Percentiles rank a stretch among this genome's conserved stretches.
phyloP scores from a whole-genome alignment of 1,140 invertebrate species.

The Lepidostoma basale region DNA sequence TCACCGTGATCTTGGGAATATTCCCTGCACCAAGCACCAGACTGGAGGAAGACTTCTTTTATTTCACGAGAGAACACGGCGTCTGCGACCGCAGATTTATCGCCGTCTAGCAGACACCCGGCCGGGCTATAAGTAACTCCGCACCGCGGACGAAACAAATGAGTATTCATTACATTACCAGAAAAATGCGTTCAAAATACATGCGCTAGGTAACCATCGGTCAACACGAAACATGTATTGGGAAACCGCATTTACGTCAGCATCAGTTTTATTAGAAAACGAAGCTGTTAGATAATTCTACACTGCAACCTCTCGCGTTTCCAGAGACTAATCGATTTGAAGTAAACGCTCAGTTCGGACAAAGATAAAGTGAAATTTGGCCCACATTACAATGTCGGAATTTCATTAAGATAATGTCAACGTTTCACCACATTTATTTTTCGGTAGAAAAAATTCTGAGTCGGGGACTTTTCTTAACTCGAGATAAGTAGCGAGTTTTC shows the following conservation, averaged over 20 bases:
- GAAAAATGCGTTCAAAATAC: constrained; percentile 9
- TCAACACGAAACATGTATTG: too few species aligned
- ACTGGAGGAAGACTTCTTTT: constrained; percentile 25
- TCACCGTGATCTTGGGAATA: too few species aligned
- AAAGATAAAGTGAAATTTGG: constrained; percentile 12
- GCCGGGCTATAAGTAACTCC: constrained; percentile 16
- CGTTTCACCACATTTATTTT: constrained; percentile 11
- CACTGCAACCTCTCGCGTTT: too few species aligned
- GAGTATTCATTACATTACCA: constrained; percentile 4
- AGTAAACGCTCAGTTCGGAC: neutral
- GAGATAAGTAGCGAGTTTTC: neutral
- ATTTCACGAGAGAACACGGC: constrained; percentile 26
- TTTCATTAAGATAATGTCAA: constrained; percentile 15
- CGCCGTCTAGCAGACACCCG: neutral
- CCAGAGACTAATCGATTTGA: constrained; percentile 2
- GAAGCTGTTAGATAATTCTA: too few species aligned
- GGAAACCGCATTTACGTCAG: too few species aligned
- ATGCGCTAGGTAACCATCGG: neutral
- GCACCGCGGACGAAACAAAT: constrained; percentile 13
- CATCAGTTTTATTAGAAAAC: too few species aligned
- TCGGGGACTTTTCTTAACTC: neutral
- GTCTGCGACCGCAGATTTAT: constrained; percentile 32
- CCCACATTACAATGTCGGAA: constrained; percentile 10
- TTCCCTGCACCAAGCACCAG: too few species aligned
- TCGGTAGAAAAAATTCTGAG: neutral